Evolutionary conservation across 1,140 invertebrate species (phyloP).

Genomic region (Pogonus chalceus): DNA sequence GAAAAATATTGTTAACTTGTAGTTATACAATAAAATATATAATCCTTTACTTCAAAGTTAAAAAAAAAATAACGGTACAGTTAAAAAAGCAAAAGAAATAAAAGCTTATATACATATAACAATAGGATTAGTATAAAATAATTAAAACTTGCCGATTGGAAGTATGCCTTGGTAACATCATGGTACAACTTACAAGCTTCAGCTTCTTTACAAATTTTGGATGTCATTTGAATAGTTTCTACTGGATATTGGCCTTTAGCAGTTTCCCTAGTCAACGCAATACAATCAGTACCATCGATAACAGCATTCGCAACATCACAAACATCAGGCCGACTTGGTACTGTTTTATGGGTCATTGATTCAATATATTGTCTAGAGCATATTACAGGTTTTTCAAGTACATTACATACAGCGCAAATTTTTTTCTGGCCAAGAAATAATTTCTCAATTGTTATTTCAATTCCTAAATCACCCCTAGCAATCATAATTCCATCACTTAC

Average conservation of each 20-base stretch:
- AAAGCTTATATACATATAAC: too few relatives aligned
- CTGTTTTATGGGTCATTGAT: constrained; percentile 44
- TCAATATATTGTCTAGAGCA: not conserved
- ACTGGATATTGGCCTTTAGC: constrained; percentile 60
- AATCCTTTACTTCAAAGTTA: too few relatives aligned
- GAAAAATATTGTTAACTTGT: too few relatives aligned
- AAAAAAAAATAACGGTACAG: too few relatives aligned
- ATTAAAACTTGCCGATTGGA: too few relatives aligned
- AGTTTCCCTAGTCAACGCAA: constrained; percentile 67
- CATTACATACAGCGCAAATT: constrained; percentile 65
- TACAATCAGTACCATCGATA: constrained; percentile 63
- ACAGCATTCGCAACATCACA: constrained; percentile 69
- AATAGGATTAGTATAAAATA: too few relatives aligned
- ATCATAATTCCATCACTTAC: constrained; percentile 65
- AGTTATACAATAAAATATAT: too few relatives aligned
- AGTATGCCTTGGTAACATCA: constrained; percentile 56
- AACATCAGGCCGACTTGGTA: constrained; percentile 57
- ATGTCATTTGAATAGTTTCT: constrained; percentile 52
- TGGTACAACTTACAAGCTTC: too few relatives aligned
- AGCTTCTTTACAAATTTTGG: constrained; percentile 65
- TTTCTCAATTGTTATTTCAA: constrained; percentile 73
- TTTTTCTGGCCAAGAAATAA: constrained; percentile 78
- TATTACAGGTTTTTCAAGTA: constrained; percentile 30
- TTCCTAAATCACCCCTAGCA: constrained; percentile 62
- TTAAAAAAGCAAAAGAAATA: too few relatives aligned